Conservation (phyloP, 2,113 vertebrate genomes). For the Theropithecus gelada region DNA sequence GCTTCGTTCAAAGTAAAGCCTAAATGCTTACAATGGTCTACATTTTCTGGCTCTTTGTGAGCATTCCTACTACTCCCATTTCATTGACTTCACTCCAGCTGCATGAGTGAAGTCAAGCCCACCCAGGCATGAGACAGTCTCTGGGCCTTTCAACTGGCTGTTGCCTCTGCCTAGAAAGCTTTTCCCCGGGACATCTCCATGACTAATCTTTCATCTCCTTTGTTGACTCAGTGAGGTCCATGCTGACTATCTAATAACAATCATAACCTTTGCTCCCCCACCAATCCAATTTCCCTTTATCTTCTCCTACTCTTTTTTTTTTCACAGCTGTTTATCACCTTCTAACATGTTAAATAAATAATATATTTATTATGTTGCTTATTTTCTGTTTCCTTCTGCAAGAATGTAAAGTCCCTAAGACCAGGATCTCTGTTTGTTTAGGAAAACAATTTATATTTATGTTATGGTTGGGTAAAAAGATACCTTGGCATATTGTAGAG, state of each 20-base stretch:
- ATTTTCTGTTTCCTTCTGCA: not conserved
- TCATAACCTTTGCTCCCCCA: not conserved
- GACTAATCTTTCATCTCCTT: not conserved
- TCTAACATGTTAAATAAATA: not conserved
- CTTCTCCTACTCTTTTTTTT: not conserved
- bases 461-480: not conserved
- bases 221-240: not conserved
- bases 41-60: not conserved
- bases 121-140: not conserved
- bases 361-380: constrained; percentile 5
- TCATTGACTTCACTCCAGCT: not conserved
- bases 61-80: not conserved
- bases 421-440: constrained; percentile 2
- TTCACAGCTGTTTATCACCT: not conserved
- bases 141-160: not conserved
- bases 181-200: not conserved
- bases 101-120: not conserved
- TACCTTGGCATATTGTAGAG: not conserved
- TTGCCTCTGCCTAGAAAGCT: not conserved
- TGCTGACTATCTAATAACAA: not conserved
- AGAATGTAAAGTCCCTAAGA: not conserved
- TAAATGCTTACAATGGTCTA: not conserved
- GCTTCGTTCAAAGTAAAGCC: not conserved
- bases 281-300: not conserved
- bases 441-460: constrained; percentile 24